These are phyloP conservation scores for Neocrepidodera transversa DNA, from an alignment of 2,888 invertebrate species.

Conservation along the genomic window DNA sequence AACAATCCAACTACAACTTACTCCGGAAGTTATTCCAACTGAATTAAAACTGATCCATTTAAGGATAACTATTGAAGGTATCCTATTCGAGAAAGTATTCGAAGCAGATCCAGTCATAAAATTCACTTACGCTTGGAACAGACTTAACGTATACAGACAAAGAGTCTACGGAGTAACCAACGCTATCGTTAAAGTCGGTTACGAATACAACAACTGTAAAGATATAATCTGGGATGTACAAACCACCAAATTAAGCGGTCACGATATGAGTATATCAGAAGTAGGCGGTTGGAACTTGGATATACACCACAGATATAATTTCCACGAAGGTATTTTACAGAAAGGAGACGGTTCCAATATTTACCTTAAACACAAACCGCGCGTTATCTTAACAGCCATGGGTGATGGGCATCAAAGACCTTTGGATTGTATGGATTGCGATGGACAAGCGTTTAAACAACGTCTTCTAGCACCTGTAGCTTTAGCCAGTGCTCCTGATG, in stretches of 20 bases:
- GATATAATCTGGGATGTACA: conserved; percentile 96
- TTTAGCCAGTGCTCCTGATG: conserved; percentile 89
- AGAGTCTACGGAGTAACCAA: conserved; percentile 96
- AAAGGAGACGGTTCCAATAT: conserved; percentile 97
- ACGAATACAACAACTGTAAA: conserved; percentile 92
- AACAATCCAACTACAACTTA: conserved; percentile 89
- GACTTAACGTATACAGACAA: conserved; percentile 94
- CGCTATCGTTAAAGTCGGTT: conserved; percentile 94
- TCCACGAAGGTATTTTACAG: conserved; percentile 97
- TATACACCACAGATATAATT: conserved; percentile 97
- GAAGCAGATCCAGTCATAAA: conserved; percentile 97
- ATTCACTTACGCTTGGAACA: conserved; percentile 97
- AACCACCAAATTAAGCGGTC: conserved; percentile 93
- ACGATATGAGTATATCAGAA: conserved; percentile 96
- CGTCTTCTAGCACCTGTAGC: conserved; percentile 92
- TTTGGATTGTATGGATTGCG: conserved; percentile 82
- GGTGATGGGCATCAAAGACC: conserved; percentile 91
- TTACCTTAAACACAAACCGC: conserved; percentile 90
- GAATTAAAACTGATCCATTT: conserved; percentile 88
- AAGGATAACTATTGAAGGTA: conserved; percentile 93
- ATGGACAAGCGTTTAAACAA: conserved; percentile 80
- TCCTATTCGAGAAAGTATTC: conserved; percentile 89
- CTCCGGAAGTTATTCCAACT: conserved; percentile 82
- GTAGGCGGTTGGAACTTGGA: conserved; percentile 98
- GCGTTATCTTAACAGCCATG: conserved; percentile 89